Base-by-base conservation (phyloP, 2,797 vertebrate species). In the Syngnathus acus region DNA sequence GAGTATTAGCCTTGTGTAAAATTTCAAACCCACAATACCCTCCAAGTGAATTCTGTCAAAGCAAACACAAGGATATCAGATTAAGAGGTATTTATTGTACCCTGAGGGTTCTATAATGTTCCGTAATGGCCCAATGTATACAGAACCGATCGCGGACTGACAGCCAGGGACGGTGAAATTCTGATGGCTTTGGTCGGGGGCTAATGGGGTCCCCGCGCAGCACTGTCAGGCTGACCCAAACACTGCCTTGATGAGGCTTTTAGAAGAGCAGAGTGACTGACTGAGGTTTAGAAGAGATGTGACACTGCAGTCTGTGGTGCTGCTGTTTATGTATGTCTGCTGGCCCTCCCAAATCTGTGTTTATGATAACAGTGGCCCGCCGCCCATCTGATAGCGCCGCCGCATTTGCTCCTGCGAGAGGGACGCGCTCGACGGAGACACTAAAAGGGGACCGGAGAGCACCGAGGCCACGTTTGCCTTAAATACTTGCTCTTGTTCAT, bases 361-460 rank as follows among this genome's bases (percentile, higher is more conserved):
- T 89, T 89, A 89, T 87, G 84, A 89, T 89, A 87, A 88, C 86
- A 87, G 82, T 85, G 86, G 88, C 85, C 65, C 55, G 4, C 76
- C 80, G 88, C 89, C 88, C 78, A 89, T 89, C 86, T 86, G 87
- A 89, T 88, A 85, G 1, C 40, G 68, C 43, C 75, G 65, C 61
- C 11, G 16, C 66, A 72, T 72, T 73, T 73, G 79, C 5, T 83
- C 75, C 77, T 69, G 69, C 1, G 77, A 82, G 77, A 66, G 74
- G 73, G 65, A 78, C 65, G 54, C 69, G 78, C 59, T 65, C 78
- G 72, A 72, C 19, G 19, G 58, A 65, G 9, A 60, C 9, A 39
- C 39, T n/a, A 59, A 39, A 39, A 19, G 19, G 7, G 37, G 8
- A 48, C 6, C 2, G 42, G 32, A 42, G 21, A 16, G 65, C 65